Percentiles rank a stretch among this genome's conserved stretches.
phyloP scores from a whole-genome alignment of 2,888 invertebrate genomes.

The Drosophila algonquin region DNA sequence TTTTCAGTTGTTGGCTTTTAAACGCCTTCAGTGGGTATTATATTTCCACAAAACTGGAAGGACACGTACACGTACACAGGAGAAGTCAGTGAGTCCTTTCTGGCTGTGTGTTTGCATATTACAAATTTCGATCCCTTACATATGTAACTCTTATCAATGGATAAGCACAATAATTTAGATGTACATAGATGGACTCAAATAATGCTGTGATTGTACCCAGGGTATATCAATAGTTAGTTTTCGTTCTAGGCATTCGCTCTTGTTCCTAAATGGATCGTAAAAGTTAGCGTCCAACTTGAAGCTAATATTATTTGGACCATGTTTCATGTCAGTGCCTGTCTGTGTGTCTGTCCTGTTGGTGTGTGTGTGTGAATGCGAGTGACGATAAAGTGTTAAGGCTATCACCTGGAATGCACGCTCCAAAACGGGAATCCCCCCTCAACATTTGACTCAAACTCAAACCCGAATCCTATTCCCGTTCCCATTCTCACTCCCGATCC shows the following conservation, averaged over 20 bases:
- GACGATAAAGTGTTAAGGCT: constrained; percentile 55
- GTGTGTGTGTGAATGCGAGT: constrained; percentile 19
- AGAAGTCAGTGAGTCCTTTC: no score
- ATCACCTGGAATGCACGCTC: constrained; percentile 25
- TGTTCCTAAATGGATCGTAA: constrained; percentile 29
- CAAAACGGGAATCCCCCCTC: no score
- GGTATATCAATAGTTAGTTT: not conserved
- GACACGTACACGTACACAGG: no score
- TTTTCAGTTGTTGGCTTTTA: not conserved
- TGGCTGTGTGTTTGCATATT: no score
- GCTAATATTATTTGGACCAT: constrained; percentile 44
- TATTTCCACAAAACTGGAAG: no score
- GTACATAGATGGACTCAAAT: no score
- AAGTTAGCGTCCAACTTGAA: constrained; percentile 23
- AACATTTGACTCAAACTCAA: no score
- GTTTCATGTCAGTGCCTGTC: constrained; percentile 10
- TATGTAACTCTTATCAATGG: no score
- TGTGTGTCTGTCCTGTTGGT: constrained; percentile 19
- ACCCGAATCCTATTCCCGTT: not conserved
- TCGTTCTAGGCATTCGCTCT: no score
- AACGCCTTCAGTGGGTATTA: not conserved
- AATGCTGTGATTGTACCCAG: no score
- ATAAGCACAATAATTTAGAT: no score
- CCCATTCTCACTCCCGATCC: not conserved
- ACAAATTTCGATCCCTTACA: no score